These are phyloP conservation scores for Leptobrachium leishanense DNA, from an alignment of 2,113 vertebrate genomes.

Conservation along the genomic window DNA sequence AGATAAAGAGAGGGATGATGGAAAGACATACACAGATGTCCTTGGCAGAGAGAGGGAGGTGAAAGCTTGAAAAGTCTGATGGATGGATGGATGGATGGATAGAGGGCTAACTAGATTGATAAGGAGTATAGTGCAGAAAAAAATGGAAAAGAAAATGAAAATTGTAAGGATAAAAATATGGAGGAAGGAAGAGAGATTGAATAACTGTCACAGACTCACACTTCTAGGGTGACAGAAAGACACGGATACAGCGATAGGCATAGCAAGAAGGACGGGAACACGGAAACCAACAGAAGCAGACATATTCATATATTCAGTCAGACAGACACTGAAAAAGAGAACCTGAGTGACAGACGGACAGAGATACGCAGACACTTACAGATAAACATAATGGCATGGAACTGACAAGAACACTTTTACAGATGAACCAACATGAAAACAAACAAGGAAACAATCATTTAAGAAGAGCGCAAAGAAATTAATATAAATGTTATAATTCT, in stretches of 20 bases:
- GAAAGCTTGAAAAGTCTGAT: too few species aligned
- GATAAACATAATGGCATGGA: conserved; percentile 18
- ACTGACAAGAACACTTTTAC: not conserved
- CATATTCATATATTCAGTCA: not conserved
- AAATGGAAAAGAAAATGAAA: too few species aligned
- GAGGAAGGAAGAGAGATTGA: too few species aligned
- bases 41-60: too few species aligned
- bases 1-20: too few species aligned
- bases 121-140: too few species aligned
- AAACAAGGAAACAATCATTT: not conserved
- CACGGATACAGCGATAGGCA: not conserved
- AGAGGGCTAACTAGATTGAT: too few species aligned
- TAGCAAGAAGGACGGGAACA: not conserved
- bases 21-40: too few species aligned
- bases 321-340: not conserved
- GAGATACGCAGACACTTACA: conserved; percentile 14
- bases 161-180: too few species aligned
- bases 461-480: conserved; percentile 4
- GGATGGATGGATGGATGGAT: too few species aligned
- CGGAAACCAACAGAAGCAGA: not conserved
- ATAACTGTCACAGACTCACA: too few species aligned
- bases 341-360: not conserved
- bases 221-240: not conserved
- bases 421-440: not conserved
- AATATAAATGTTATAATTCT: conserved; percentile 45